A percentile compares a stretch with the other conserved stretches of the same genome.
phyloP scores from a whole-genome alignment of 2,797 vertebrate genomes.

The Paramormyrops hopkinsi region DNA sequence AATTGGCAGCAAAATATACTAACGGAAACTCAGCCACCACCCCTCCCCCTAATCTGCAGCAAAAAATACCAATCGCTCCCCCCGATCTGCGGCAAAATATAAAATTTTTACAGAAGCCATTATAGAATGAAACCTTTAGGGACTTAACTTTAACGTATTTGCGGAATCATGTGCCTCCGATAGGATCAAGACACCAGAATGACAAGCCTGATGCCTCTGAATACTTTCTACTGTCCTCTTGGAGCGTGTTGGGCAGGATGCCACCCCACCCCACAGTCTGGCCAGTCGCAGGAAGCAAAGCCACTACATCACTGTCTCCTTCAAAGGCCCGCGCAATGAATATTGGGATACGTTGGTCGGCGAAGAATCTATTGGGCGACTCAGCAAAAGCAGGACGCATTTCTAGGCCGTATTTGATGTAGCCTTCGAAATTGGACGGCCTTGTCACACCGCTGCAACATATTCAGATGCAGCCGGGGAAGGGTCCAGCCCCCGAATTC shows the following conservation, averaged over 20 bases:
- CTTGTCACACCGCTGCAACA: not conserved
- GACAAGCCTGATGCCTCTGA: not conserved
- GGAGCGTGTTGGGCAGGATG: slow-evolving; percentile 51
- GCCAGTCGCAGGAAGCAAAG: slow-evolving; percentile 39
- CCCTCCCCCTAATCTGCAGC: not conserved
- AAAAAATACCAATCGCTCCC: not conserved
- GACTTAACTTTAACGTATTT: slow-evolving; percentile 43
- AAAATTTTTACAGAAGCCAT: not conserved
- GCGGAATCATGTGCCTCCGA: slow-evolving; percentile 60
- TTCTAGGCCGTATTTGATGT: not conserved
- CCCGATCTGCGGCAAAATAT: not conserved
- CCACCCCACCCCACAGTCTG: slow-evolving; percentile 43
- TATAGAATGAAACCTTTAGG: not conserved
- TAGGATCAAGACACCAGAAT: slow-evolving; percentile 61
- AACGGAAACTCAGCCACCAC: not conserved
- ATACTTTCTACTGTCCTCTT: slow-evolving; percentile 32
- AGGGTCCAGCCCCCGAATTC: not conserved
- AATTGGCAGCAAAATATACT: not conserved
- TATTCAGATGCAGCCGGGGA: not conserved
- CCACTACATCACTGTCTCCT: slow-evolving; percentile 8
- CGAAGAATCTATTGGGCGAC: not conserved
- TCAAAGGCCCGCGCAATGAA: not conserved
- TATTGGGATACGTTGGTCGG: not conserved
- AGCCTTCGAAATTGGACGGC: not conserved
- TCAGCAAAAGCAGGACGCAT: not conserved